Conservation (phyloP, 2,797 vertebrate genomes). For the Sorex maritimensis region DNA sequence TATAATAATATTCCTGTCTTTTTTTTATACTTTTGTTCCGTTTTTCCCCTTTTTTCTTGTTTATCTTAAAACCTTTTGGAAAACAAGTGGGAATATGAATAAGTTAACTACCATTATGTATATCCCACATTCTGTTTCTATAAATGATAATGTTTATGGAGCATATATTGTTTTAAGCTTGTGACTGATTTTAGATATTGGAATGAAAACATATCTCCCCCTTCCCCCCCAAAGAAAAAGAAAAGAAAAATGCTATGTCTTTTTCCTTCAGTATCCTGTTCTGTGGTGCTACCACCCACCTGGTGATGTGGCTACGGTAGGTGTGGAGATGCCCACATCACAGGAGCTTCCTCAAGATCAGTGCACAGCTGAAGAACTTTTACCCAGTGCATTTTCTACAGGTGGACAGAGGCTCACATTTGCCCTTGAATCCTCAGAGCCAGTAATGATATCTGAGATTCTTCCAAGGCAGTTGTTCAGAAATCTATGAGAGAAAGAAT, state of each 20-base stretch:
- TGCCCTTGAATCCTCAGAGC: constrained; percentile 13
- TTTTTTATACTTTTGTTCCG: not conserved
- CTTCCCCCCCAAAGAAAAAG: no score
- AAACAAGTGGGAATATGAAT: not conserved
- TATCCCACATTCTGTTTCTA: not conserved
- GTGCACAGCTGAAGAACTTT: not conserved
- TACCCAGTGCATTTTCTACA: not conserved
- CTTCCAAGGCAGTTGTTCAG: not conserved
- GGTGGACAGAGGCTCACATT: not conserved
- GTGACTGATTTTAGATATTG: constrained; percentile 25
- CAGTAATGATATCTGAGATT: not conserved
- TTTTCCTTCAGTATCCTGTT: not conserved
- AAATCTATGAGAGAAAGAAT: not conserved
- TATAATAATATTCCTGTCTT: not conserved
- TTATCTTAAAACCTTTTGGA: not conserved
- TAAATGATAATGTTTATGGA: constrained; percentile 19
- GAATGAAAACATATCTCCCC: not conserved
- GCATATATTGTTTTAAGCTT: not conserved
- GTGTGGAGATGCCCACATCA: not conserved
- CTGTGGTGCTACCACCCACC: not conserved
- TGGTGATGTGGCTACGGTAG: no score
- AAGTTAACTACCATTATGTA: constrained; percentile 25
- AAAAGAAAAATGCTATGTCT: not conserved
- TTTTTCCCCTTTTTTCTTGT: not conserved
- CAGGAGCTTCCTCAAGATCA: no score